Evolutionary conservation across 2,888 invertebrate species (phyloP).

Genomic region (Eilema depressum): DNA sequence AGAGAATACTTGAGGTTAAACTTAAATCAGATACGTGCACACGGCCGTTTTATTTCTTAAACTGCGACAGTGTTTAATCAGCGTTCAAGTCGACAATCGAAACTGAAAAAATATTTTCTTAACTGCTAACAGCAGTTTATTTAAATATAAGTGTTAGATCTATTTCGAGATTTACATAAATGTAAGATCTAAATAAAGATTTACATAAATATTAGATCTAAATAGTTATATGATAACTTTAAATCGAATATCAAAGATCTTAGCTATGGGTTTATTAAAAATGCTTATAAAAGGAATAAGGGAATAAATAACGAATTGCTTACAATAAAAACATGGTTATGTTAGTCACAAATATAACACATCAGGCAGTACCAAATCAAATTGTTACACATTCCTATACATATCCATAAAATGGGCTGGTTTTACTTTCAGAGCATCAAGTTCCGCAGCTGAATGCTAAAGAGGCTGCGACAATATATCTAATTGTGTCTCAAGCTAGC

Average conservation of each 20-base stretch:
- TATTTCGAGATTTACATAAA: background rate
- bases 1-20: background rate
- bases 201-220: background rate
- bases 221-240: background rate
- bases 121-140: background rate
- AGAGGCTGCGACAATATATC: slow-evolving; percentile 71
- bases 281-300: background rate
- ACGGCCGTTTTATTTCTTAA: background rate
- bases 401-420: slow-evolving; percentile 13
- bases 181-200: background rate
- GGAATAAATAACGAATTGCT: slow-evolving; percentile 18
- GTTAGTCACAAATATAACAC: slow-evolving; percentile 23
- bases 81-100: background rate
- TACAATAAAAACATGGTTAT: slow-evolving; percentile 20
- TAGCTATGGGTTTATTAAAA: background rate
- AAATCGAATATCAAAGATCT: background rate
- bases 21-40: background rate
- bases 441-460: slow-evolving; percentile 67
- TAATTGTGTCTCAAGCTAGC: slow-evolving; percentile 59
- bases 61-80: background rate
- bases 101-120: background rate
- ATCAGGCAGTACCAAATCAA: slow-evolving; percentile 19
- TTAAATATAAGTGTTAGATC: background rate
- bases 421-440: slow-evolving; percentile 36
- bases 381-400: background rate